Conservation (phyloP, 2,888 invertebrate species). For the Prosopocoilus inquinatus region DNA sequence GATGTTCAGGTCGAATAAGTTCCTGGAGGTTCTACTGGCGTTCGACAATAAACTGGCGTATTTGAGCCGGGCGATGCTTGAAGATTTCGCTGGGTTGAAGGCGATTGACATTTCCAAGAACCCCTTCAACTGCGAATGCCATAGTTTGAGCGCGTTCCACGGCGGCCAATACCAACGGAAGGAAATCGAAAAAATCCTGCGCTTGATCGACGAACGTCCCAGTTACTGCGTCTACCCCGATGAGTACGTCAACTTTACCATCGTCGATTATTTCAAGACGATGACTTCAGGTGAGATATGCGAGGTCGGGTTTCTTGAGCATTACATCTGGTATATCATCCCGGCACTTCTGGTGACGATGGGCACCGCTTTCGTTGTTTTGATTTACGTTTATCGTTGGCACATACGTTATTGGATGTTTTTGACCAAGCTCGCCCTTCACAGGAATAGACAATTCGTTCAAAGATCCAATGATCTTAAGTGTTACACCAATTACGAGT, state of each 20-base stretch:
- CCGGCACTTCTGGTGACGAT: conserved; percentile 12
- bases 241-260: conserved; percentile 26
- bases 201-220: conserved; percentile 19
- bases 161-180: neutral
- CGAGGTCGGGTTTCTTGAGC: neutral
- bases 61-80: conserved; percentile 57
- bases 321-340: conserved; percentile 7
- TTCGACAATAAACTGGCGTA: conserved; percentile 58
- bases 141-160: conserved; percentile 48
- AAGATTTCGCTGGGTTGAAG: conserved; percentile 54
- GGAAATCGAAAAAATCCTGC: neutral
- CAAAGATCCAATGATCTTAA: conserved; percentile 36
- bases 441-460: conserved; percentile 35
- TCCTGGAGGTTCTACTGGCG: conserved; percentile 49
- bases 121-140: conserved; percentile 58
- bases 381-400: conserved; percentile 40
- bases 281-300: conserved; percentile 3
- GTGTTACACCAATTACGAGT: conserved; percentile 47
- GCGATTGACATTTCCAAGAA: conserved; percentile 55
- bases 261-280: conserved; percentile 28
- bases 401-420: conserved; percentile 51
- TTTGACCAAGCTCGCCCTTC: conserved; percentile 54
- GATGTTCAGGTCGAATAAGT: conserved; percentile 52
- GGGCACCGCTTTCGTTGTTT: conserved; percentile 4
- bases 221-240: conserved; percentile 33